phyloP scores from a whole-genome alignment of 2,888 invertebrate genomes.

The Chirona hameri region DNA sequence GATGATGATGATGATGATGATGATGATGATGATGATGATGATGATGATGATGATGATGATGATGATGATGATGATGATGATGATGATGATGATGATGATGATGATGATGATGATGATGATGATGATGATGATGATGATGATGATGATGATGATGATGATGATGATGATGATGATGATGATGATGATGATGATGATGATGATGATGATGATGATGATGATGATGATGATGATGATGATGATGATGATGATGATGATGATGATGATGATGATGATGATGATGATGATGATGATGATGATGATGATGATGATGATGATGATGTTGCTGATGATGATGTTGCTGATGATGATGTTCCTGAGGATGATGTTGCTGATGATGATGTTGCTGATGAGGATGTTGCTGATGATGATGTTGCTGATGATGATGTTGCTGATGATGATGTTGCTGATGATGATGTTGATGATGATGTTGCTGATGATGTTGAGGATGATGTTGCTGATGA shows the following conservation, averaged over 20 bases:
- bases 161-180: constrained; percentile 22
- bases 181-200: constrained; percentile 22
- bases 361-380: no score
- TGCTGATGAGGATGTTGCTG: no score
- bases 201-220: constrained; percentile 22
- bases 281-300: constrained; percentile 22
- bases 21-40: constrained; percentile 22
- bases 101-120: constrained; percentile 22
- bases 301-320: constrained; percentile 22
- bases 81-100: constrained; percentile 22
- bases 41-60: constrained; percentile 22
- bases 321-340: no score
- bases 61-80: constrained; percentile 22
- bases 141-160: constrained; percentile 22
- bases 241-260: constrained; percentile 22
- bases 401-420: no score
- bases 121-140: constrained; percentile 22
- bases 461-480: no score
- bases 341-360: no score
- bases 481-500: no score
- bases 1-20: constrained; percentile 22
- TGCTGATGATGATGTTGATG: no score
- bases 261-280: constrained; percentile 22
- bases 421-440: no score
- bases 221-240: constrained; percentile 22